phyloP scores from a whole-genome alignment of 2,888 invertebrate genomes.

The Germaria angustata region DNA sequence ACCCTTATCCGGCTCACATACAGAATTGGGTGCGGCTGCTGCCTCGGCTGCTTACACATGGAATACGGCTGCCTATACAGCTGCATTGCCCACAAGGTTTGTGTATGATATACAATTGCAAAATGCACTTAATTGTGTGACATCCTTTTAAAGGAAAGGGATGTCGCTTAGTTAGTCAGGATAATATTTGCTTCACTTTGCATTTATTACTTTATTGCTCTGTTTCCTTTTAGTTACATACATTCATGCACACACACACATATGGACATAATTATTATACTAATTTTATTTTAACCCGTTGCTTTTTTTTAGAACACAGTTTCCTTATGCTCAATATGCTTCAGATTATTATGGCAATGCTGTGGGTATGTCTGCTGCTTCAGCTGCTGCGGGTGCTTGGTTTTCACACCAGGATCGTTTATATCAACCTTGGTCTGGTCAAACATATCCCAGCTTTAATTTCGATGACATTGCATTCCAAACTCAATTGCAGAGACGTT shows the following conservation, averaged over 20 bases:
- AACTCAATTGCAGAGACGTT: conserved; percentile 84
- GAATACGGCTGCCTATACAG: conserved; percentile 65
- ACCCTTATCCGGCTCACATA: conserved; percentile 71
- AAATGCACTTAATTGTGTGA: conserved; percentile 43
- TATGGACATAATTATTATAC: too few relatives aligned
- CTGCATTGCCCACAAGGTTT: conserved; percentile 76
- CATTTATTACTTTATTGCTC: conserved; percentile 1
- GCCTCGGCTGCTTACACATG: conserved; percentile 74
- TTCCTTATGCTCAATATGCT: conserved; percentile 79
- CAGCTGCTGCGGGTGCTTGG: conserved; percentile 77
- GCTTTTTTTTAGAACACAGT: conserved; percentile 74
- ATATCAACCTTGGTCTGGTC: conserved; percentile 78
- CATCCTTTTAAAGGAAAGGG: conserved; percentile 52
- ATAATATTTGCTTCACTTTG: conserved; percentile 8
- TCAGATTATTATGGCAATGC: conserved; percentile 78
- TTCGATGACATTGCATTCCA: conserved; percentile 79
- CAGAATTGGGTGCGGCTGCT: conserved; percentile 70
- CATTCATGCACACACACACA: not conserved
- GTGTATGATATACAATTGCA: conserved; percentile 38
- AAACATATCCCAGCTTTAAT: conserved; percentile 77
- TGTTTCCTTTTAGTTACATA: conserved; percentile 28
- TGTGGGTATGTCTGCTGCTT: conserved; percentile 75
- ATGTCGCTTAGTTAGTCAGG: conserved; percentile 31
- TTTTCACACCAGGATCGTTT: conserved; percentile 78
- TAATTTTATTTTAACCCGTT: conserved; percentile 33